Percentiles rank a stretch among this genome's conserved stretches.
Evolutionary conservation across 2,113 vertebrate genomes (phyloP).

Genomic region (Heliornis fulica): DNA sequence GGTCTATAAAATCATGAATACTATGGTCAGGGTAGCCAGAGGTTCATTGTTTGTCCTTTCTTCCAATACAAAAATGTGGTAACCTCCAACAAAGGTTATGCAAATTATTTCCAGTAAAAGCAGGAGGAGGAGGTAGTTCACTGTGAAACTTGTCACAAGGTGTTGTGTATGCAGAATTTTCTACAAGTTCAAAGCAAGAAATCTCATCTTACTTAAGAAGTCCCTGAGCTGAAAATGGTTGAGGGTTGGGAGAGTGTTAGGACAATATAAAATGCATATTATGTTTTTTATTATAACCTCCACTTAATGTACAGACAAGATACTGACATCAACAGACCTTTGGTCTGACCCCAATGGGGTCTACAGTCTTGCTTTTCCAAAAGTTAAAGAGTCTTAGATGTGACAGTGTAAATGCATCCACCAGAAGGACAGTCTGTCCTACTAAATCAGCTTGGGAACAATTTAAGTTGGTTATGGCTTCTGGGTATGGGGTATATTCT

Average conservation of each 20-base stretch:
- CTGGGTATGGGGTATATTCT: neutral
- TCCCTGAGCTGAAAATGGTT: neutral
- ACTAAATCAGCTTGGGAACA: neutral
- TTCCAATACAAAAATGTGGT: neutral
- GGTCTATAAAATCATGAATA: neutral
- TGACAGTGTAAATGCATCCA: neutral
- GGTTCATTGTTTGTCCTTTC: neutral
- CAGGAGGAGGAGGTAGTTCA: neutral
- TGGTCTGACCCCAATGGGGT: neutral
- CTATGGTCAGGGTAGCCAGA: neutral
- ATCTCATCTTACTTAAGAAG: neutral
- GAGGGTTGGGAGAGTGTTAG: neutral
- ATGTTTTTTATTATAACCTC: neutral
- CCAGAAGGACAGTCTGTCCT: neutral
- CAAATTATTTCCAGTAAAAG: neutral
- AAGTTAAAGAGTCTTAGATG: neutral
- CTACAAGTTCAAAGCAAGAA: neutral
- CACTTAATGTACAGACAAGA: neutral
- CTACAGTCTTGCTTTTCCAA: neutral
- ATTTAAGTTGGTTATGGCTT: neutral
- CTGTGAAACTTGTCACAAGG: neutral
- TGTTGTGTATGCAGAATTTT: neutral
- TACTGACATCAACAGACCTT: neutral
- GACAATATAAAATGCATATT: neutral
- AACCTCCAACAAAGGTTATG: neutral